A percentile compares a stretch with the other conserved stretches of the same genome.
phyloP scores from a whole-genome alignment of 2,113 vertebrate species.

The Chrysochloris asiatica region DNA sequence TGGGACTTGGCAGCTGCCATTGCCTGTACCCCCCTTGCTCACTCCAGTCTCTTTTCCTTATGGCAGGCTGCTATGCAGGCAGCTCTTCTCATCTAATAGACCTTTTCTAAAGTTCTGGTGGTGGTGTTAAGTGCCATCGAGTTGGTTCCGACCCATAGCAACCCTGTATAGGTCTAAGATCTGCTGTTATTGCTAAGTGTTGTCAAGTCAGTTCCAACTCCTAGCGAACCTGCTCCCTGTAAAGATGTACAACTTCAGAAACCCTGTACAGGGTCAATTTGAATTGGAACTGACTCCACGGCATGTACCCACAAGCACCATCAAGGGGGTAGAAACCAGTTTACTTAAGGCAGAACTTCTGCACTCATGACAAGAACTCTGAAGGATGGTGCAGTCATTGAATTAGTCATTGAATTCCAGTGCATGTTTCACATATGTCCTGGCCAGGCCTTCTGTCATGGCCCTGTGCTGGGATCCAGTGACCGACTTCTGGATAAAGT shows the following conservation, averaged over 20 bases:
- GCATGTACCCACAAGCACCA: too few species aligned
- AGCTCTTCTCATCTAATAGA: not conserved
- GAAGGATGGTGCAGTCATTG: not conserved
- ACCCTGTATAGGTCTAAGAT: too few species aligned
- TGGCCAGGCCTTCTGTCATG: not conserved
- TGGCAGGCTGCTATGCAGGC: not conserved
- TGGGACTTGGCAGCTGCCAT: not conserved
- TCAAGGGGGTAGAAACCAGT: not conserved
- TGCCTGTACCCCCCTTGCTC: not conserved
- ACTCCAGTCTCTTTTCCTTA: not conserved
- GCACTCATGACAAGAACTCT: not conserved
- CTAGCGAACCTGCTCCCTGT: too few species aligned
- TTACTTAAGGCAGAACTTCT: not conserved
- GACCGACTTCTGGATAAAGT: not conserved
- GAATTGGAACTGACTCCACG: too few species aligned
- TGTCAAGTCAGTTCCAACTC: too few species aligned
- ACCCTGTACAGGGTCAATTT: too few species aligned
- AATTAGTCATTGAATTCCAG: not conserved
- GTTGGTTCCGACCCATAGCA: too few species aligned
- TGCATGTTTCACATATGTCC: not conserved
- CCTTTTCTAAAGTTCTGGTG: not conserved
- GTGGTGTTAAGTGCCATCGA: too few species aligned
- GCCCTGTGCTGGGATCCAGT: not conserved
- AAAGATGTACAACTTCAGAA: too few species aligned
- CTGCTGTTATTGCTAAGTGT: too few species aligned